Evolutionary conservation across 2,797 vertebrate species (phyloP), one percentile per base, ranked within the genome.

Genomic region (Melanotaenia pygmaea): DNA sequence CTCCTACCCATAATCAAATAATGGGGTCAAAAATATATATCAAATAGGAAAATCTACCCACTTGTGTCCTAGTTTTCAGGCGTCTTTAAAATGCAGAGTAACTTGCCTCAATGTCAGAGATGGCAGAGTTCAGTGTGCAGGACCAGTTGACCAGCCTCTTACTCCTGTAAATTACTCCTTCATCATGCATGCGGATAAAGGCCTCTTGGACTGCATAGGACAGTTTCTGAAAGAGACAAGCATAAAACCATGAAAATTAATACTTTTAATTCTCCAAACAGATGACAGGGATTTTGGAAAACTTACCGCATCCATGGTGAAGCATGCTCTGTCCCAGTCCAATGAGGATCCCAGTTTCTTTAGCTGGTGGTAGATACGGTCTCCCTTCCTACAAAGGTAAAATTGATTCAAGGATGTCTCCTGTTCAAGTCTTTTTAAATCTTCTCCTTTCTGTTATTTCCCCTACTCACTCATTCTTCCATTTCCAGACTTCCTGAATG

Each of bases 81-180:
- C 24, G 24, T 51, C 26, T 0, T 3, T 64, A 38, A 20, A 70
- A 63, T 35, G 14, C 38, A 56, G 18, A 32, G n/a, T 26, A n/a
- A 68, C 87, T 79, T 73, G 77, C 93, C 90, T 94, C 93, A 12
- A 98, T 98, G 89, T 98, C 97, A 0, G 97, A 98, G 92, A 98
- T 98, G 79, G 97, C 97, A 0, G 97, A 98, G 89, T 97, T 97
- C 1, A 98, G 95, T 1, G 94, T 92, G 76, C 97, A 98, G 80
- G 97, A 98, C 97, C 97, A 98, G 92, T 98, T 98, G 68, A 98
- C 97, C 6, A 98, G 96, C 43, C 97, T 94, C 67, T 96, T 97
- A 89, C 96, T 97, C 47, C 97, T 94, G 86, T 98, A 98, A 86
- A 98, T 96, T 79, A 96, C 91, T 0, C 96, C 96, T 7, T 96